Evolutionary conservation across 1,140 invertebrate genomes (phyloP).

Genomic region (Pseudomyrmex gracilis): DNA sequence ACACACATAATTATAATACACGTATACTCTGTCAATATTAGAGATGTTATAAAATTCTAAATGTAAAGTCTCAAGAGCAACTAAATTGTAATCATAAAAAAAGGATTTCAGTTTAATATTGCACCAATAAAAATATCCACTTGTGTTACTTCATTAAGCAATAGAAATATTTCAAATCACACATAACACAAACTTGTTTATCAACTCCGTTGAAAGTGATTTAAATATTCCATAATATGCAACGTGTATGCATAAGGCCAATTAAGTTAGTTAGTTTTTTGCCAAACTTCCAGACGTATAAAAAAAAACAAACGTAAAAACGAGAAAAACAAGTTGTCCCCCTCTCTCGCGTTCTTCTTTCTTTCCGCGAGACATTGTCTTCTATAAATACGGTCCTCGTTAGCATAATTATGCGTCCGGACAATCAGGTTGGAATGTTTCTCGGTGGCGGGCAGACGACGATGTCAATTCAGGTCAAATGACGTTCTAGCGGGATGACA

Average conservation of each 20-base stretch:
- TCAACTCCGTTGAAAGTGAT: background rate
- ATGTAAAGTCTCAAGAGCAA: no score
- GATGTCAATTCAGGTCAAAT: slow-evolving; percentile 67
- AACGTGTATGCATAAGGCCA: background rate
- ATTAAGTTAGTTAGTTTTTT: background rate
- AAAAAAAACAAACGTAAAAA: background rate
- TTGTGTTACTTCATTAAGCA: background rate
- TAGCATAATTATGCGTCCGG: slow-evolving; percentile 68
- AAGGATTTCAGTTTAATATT: no score
- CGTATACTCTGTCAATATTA: no score
- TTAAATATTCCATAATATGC: background rate
- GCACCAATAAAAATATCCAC: no score
- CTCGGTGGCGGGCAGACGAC: slow-evolving; percentile 23
- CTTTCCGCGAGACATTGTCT: slow-evolving; percentile 44
- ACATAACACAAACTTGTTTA: background rate
- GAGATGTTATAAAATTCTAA: no score
- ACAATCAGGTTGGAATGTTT: slow-evolving; percentile 45
- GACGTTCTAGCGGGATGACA: slow-evolving; percentile 24
- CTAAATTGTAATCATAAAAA: no score
- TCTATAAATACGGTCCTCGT: slow-evolving; percentile 62
- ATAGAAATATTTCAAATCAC: background rate
- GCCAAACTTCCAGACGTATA: background rate
- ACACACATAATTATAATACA: no score
- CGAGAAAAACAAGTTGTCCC: background rate
- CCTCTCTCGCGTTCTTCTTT: slow-evolving; percentile 4